Base-by-base conservation (phyloP, 2,888 invertebrate genomes). In the Stratiomys singularior region DNA sequence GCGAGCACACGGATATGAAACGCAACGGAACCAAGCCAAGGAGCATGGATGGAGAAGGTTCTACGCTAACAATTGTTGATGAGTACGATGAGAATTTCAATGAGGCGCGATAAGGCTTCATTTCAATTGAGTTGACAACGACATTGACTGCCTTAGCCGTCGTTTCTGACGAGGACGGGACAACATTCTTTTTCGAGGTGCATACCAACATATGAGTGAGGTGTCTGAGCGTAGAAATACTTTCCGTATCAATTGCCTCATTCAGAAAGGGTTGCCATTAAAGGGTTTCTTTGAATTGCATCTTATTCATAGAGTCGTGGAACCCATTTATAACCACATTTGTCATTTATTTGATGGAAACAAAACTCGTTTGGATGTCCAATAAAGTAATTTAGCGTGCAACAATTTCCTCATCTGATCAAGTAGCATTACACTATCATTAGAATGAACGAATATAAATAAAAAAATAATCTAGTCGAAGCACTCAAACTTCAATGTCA, bases 61-160 rank as follows among this genome's bases (percentile, higher is more conserved):
- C 52, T 72, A 72, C 56, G 74, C n/a, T 60, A 44, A 58, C 74
- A 74, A 74, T 74, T 74, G 74, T 60, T 74, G 74, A 74, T 74
- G 74, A 60, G 74, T 37, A 37, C 74, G 74, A 74, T 60, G 74
- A 58, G 74, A 58, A 74, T 58, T 58, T 28, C 74, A 58, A 58
- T 74, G 58, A 58, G 23, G 58, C 74, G 60, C 58, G 74, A 47
- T 30, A 74, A 60, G 74, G 74, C 37, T 58, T 58, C 74, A 60
- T 74, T 74, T 74, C 60, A 74, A 74, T 74, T 30, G 67, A 67
- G 67, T 37, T 37, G 67, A 67, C 67, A 67, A 67, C 30, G 69
- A 69, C 69, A 69, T 69, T n/a, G 28, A 69, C 23, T 30, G 9
- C 18, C 27, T 27, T 23, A 11, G 30, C 30, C 60, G 7, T 25